These are phyloP conservation scores for Masticophis lateralis DNA, from an alignment of 2,797 vertebrate species.

Conservation along the genomic window DNA sequence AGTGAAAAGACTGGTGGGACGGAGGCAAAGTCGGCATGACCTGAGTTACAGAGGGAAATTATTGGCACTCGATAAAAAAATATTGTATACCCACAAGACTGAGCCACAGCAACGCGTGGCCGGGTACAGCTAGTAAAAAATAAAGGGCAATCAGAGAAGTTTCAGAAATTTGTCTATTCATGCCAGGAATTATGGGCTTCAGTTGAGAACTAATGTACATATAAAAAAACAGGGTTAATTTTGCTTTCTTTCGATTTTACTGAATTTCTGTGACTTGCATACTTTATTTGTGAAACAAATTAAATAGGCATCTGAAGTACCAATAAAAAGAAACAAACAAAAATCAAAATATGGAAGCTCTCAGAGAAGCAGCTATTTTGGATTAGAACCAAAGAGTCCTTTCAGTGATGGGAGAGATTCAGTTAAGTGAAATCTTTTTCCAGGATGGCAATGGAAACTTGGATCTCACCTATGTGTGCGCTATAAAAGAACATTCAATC, in stretches of 20 bases:
- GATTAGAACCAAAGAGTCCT: not conserved
- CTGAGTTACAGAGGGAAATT: too few relatives aligned
- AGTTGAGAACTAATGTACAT: not conserved
- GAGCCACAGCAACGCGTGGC: too few relatives aligned
- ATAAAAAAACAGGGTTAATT: not conserved
- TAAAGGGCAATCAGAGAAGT: not conserved
- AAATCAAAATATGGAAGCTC: not conserved
- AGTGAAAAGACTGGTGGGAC: too few relatives aligned
- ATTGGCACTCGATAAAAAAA: too few relatives aligned
- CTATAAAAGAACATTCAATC: not conserved
- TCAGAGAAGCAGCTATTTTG: not conserved
- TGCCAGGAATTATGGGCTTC: not conserved
- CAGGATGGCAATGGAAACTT: not conserved
- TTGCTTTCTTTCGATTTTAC: not conserved
- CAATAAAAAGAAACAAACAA: not conserved
- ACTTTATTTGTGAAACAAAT: not conserved
- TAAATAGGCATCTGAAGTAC: not conserved
- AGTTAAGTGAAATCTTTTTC: not conserved
- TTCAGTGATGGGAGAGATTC: not conserved
- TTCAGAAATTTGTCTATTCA: not conserved
- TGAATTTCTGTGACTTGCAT: not conserved
- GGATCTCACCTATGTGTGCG: not conserved
- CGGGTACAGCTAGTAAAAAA: not conserved
- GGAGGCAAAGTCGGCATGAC: too few relatives aligned
- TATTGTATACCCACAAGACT: too few relatives aligned